Base-by-base conservation (phyloP, 2,113 vertebrate species). In the Sander lucioperca region DNA sequence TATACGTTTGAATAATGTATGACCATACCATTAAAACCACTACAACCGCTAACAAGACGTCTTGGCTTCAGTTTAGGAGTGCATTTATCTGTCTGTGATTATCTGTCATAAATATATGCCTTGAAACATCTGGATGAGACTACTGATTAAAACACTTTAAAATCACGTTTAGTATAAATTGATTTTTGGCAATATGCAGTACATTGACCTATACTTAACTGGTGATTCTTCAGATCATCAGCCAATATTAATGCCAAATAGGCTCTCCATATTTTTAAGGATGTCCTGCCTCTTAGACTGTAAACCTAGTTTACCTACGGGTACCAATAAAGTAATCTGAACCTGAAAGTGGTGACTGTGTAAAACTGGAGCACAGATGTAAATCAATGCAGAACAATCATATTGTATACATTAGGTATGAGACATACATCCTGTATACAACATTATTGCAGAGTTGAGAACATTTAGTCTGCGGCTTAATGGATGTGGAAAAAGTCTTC, bases 401-500 rank as follows among this genome's bases (percentile, higher is more conserved):
- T 16, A 53, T 45, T 14, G 33, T 21, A 8, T 30, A n/a, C 30
- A 75, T 53, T 63, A 30, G 4, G 16, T 43, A 27, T 43, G n/a
- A 66, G 16, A 67, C 39, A 73, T 27, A 66, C 61, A 45, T 23
- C 59, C 23, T 72, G 45, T 27, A 27, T 12, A 56, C 23, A 64
- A 56, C 5, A 47, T 10, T 30, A 58, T 2, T 66, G 30, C 19
- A 72, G 33, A 72, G 33, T 54, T 68, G 25, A 36, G 39, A 79
- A 68, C 21, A 78, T 19, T 74, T 18, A 11, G 59, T 58, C 23
- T 45, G 36, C 61, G 53, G 6, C 30, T 74, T 69, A 78, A 74
- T 59, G 45, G 73, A 80, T 21, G 14, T 23, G n/a, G 51, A 18
- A 21, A 74, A 78, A 50, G 56, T 30, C 39, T 58, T 71, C 11